A percentile compares a stretch with the other conserved stretches of the same genome.
Evolutionary conservation across 2,888 invertebrate genomes (phyloP).

Genomic region (Oegoconia quadripuncta): DNA sequence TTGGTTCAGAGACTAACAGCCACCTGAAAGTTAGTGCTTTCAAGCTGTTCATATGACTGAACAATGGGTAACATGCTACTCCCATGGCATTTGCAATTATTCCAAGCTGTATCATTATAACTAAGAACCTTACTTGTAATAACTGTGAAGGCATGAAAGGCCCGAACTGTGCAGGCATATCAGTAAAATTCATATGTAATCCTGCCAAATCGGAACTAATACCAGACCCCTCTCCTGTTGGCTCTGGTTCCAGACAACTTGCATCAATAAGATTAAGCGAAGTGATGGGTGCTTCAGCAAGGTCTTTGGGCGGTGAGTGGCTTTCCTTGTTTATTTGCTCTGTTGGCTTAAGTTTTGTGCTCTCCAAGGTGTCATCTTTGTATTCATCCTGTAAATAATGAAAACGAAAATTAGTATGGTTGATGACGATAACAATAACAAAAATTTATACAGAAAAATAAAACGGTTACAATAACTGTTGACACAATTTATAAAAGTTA

Average conservation of each 20-base stretch:
- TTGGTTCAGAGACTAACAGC: too few species aligned
- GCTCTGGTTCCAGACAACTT: constrained; percentile 32
- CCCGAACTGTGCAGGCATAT: constrained; percentile 52
- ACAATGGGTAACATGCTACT: not conserved
- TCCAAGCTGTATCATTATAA: not conserved
- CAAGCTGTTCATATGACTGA: not conserved
- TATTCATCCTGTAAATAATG: constrained; percentile 79
- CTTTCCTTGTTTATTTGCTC: constrained; percentile 32
- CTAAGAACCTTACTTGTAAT: constrained; percentile 48
- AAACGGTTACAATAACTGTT: too few species aligned
- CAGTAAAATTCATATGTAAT: constrained; percentile 51
- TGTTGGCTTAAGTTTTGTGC: constrained; percentile 40
- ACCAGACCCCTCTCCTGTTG: constrained; percentile 25
- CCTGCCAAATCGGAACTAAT: constrained; percentile 63
- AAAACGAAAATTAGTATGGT: not conserved
- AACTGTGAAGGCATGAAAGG: constrained; percentile 75
- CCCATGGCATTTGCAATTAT: too few species aligned
- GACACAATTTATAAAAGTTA: too few species aligned
- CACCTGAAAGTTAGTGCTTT: too few species aligned
- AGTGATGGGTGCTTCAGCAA: constrained; percentile 27
- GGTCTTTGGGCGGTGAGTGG: constrained; percentile 24
- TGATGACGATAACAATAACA: too few species aligned
- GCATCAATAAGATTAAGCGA: constrained; percentile 56
- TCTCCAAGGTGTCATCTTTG: constrained; percentile 64
- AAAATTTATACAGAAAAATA: too few species aligned